Percentiles rank a stretch among this genome's conserved stretches.
Evolutionary conservation across 2,888 invertebrate species (phyloP).

Genomic region (Leptinotarsa rubiginosa): DNA sequence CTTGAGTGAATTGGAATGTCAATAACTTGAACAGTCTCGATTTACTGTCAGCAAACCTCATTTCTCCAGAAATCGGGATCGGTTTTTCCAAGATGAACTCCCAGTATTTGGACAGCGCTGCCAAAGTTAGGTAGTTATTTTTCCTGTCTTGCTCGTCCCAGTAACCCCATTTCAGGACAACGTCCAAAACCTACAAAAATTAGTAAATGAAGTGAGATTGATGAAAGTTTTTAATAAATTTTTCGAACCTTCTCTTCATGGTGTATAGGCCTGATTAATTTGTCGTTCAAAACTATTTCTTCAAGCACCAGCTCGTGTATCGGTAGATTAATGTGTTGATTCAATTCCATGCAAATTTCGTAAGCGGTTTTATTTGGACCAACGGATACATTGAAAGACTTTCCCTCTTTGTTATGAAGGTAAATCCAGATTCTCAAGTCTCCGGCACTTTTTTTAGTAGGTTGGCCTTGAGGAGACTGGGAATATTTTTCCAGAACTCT

Average conservation of each 20-base stretch:
- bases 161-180: slow-evolving; percentile 85
- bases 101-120: slow-evolving; percentile 61
- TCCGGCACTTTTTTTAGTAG: slow-evolving; percentile 75
- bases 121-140: slow-evolving; percentile 81
- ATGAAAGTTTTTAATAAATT: slow-evolving; percentile 3
- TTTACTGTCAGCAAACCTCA: slow-evolving; percentile 82
- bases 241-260: slow-evolving; percentile 73
- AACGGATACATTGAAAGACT: slow-evolving; percentile 74
- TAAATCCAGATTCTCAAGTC: slow-evolving; percentile 86
- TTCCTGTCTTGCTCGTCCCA: slow-evolving; percentile 90
- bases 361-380: slow-evolving; percentile 82
- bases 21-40: slow-evolving; percentile 80
- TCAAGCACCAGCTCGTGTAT: slow-evolving; percentile 81
- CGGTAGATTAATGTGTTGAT: slow-evolving; percentile 73
- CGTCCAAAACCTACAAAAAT: slow-evolving; percentile 68
- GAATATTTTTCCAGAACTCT: slow-evolving; percentile 78
- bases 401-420: slow-evolving; percentile 74
- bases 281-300: slow-evolving; percentile 83
- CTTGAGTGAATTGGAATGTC: slow-evolving; percentile 85
- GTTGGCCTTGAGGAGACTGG: slow-evolving; percentile 71
- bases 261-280: slow-evolving; percentile 82
- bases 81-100: slow-evolving; percentile 63
- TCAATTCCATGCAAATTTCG: slow-evolving; percentile 80
- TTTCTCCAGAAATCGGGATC: slow-evolving; percentile 76
- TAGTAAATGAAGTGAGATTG: slow-evolving; percentile 7